Conservation (phyloP, 2,113 vertebrate species). For the Myotis davidii region DNA sequence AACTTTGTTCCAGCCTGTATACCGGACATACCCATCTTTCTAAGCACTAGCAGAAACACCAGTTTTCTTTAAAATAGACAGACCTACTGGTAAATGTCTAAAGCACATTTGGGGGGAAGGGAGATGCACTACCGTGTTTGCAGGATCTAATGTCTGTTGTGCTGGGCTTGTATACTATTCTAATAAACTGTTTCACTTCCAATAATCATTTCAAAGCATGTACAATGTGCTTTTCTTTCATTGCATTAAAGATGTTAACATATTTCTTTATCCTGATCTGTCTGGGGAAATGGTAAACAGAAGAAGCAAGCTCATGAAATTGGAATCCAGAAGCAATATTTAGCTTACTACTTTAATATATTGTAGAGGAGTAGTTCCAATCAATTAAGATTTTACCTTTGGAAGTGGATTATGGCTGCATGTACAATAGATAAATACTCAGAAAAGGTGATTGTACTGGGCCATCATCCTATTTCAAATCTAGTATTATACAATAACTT, state of each 20-base stretch:
- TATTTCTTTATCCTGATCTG: neutral
- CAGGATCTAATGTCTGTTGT: neutral
- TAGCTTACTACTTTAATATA: constrained; percentile 18
- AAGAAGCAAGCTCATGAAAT: neutral
- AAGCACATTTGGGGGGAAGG: neutral
- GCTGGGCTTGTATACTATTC: neutral
- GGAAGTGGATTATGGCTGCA: neutral
- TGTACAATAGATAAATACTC: neutral
- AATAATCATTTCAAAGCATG: neutral
- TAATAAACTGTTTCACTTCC: neutral
- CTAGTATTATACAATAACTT: neutral
- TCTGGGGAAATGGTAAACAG: neutral
- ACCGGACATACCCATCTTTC: neutral
- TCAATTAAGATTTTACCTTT: constrained; percentile 36
- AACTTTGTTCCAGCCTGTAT: neutral
- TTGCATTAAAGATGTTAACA: neutral
- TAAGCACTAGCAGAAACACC: neutral
- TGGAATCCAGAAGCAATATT: constrained; percentile 27
- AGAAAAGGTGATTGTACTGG: neutral
- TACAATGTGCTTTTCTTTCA: neutral
- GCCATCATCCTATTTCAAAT: neutral
- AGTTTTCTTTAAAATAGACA: neutral
- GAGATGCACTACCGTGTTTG: neutral
- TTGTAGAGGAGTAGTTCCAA: neutral
- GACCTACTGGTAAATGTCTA: neutral